phyloP scores from a whole-genome alignment of 1,140 invertebrate genomes.

The Cydia strobilella region DNA sequence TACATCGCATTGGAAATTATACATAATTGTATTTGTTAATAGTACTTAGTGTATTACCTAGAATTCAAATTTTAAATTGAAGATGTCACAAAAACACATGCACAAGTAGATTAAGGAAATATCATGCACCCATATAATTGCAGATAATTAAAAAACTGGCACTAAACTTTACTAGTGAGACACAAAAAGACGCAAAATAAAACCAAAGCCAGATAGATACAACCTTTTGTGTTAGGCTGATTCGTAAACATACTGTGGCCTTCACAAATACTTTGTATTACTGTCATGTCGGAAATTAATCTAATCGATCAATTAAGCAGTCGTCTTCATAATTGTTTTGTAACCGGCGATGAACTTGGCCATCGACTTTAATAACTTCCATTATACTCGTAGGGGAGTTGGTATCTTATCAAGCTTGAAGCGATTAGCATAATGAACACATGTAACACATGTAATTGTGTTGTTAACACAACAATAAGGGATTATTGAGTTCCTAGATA shows the following conservation, averaged over 20 bases:
- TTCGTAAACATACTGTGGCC: background rate
- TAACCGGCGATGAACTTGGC: constrained; percentile 13
- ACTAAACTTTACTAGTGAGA: background rate
- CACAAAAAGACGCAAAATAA: background rate
- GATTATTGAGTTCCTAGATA: no score
- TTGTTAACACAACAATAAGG: no score
- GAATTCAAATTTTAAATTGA: no score
- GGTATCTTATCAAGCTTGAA: background rate
- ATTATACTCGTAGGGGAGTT: constrained; percentile 3
- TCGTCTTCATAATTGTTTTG: constrained; percentile 25
- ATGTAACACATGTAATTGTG: no score
- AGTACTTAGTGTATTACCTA: no score
- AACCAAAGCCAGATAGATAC: background rate
- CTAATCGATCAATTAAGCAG: constrained; percentile 19
- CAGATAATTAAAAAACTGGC: background rate
- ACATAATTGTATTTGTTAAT: no score
- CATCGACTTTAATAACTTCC: background rate
- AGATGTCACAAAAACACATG: no score
- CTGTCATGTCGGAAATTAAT: constrained; percentile 24
- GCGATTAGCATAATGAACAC: background rate
- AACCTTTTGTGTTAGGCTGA: background rate
- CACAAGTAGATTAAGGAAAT: background rate
- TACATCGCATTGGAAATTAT: no score
- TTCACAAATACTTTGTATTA: background rate
- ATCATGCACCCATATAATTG: constrained; percentile 6